phyloP scores from a whole-genome alignment of 2,797 vertebrate species.

The Saguinus oedipus region DNA sequence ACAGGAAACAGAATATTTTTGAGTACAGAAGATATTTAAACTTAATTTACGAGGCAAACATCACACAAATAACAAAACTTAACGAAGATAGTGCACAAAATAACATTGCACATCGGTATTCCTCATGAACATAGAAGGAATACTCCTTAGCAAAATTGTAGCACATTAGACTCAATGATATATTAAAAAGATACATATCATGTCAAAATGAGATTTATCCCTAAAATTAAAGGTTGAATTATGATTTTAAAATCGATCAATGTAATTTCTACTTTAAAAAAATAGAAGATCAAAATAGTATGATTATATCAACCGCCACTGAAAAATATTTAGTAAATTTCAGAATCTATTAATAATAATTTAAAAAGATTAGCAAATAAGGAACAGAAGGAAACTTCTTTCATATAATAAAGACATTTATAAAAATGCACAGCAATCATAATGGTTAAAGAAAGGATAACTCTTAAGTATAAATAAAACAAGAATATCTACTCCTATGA shows the following conservation, averaged over 20 bases:
- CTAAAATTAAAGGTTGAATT: neutral
- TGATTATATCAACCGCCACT: neutral
- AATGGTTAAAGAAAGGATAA: neutral
- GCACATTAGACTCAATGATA: neutral
- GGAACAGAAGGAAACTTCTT: neutral
- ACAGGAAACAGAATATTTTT: neutral
- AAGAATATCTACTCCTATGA: neutral
- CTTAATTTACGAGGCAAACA: neutral
- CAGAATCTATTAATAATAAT: neutral
- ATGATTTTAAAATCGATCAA: neutral
- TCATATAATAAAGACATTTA: neutral
- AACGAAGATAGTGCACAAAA: neutral
- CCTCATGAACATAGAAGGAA: neutral
- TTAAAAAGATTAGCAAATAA: neutral
- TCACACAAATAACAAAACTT: neutral
- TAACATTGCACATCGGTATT: neutral
- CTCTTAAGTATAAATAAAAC: neutral
- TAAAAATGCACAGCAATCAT: neutral
- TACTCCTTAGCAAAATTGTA: neutral
- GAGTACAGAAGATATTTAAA: neutral
- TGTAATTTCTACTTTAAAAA: neutral
- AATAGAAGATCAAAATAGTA: neutral
- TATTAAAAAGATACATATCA: neutral
- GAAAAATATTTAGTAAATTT: neutral
- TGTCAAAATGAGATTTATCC: neutral